These are phyloP conservation scores for Carposina sasakii DNA, from an alignment of 1,140 invertebrate species.

Conservation along the genomic window DNA sequence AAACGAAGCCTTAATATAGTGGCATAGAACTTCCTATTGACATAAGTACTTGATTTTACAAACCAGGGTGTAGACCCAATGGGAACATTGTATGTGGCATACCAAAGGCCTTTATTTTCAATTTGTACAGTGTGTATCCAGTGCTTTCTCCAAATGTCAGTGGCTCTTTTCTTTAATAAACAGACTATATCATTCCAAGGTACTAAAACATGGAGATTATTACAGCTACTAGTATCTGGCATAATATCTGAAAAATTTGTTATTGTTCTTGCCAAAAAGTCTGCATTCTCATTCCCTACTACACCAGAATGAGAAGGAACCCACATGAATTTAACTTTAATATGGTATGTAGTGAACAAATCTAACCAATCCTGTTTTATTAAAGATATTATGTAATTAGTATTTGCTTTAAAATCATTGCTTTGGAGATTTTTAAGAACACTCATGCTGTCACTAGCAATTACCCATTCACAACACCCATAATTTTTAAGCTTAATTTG, in stretches of 20 bases:
- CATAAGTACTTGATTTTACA: background rate
- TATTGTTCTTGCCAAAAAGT: background rate
- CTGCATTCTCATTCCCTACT: background rate
- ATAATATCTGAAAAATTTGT: background rate
- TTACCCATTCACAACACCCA: background rate
- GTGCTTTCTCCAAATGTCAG: background rate
- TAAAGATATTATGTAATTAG: background rate
- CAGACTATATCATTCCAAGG: background rate
- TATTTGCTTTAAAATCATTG: background rate
- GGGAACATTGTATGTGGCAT: background rate
- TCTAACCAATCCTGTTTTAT: background rate
- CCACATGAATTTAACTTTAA: background rate
- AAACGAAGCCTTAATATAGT: background rate
- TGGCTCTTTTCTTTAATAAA: background rate
- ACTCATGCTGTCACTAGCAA: background rate
- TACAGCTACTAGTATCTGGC: background rate
- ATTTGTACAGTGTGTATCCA: background rate
- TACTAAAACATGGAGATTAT: background rate
- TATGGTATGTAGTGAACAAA: background rate
- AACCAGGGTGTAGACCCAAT: background rate
- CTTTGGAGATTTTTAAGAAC: background rate
- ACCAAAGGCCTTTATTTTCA: background rate
- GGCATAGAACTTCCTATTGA: background rate
- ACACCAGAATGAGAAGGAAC: background rate
- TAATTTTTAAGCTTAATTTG: background rate